Evolutionary conservation across 53 echinoderm and acorn worm species (phyloP), one percentile per base, ranked within the genome.

Genomic region (Echinometra lucunter): DNA sequence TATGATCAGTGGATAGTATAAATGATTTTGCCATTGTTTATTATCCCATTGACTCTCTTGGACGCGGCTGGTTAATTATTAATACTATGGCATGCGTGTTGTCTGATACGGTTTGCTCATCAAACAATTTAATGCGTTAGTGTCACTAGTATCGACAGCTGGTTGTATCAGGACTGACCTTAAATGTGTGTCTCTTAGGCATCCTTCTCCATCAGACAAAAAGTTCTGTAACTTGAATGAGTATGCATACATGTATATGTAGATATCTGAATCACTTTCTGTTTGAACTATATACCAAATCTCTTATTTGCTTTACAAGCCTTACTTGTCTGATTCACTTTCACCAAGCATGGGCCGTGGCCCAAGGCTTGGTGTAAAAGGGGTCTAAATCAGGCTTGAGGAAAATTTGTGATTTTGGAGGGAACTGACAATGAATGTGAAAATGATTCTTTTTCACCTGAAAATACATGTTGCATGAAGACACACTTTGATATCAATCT

Each of bases 21-120:
- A n/a, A 57, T 88, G 35, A 88, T 89, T 89, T 89, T 38, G 27
- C 37, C 60, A 58, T 57, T 58, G 89, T 89, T 88, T 57, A 89
- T 58, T 8, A 32, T 1, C 37, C 89, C 37, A 58, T 37, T 89
- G 89, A 89, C 89, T 57, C 10, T 45, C 88, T 45, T 7, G 16
- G 30, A 56, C 56, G n/a, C n/a, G 91, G 23, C 23, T 44, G 45
- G 92, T 92, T 92, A 92, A 92, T 92, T 55, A 92, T 92, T 92
- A 92, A 92, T 92, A 37, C 23, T 16, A n/a, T 92, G 92, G 92
- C 80, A 92, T 92, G 80, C 78, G 0, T 21, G 28, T n/a, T 78
- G 92, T 92, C 92, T 92, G 75, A 35, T 23, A 35, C 44, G 38
- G 80, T 56, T 75, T 75, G 57, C 92, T 92, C 58, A 55, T 74